Evolutionary conservation across 2,113 vertebrate species (phyloP).

Genomic region (Sardina pilchardus): DNA sequence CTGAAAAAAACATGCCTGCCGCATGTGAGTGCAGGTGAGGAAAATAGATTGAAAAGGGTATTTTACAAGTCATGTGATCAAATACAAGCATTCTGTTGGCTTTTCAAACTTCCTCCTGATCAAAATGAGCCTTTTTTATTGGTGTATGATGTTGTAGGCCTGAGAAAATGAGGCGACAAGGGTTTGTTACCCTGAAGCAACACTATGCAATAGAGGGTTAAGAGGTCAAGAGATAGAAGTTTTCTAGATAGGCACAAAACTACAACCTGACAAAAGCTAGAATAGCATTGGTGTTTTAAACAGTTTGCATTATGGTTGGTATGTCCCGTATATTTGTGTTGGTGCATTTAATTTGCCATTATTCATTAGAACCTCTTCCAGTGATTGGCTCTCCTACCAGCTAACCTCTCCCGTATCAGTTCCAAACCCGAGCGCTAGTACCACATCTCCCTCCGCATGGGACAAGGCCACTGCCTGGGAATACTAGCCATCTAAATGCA

Average conservation of each 20-base stretch:
- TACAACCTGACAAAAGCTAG: background rate
- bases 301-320: background rate
- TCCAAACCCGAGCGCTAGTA: background rate
- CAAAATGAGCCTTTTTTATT: no score
- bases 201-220: no score
- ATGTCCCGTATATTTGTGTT: background rate
- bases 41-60: no score
- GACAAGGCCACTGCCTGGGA: constrained; percentile 1
- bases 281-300: background rate
- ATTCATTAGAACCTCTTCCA: background rate
- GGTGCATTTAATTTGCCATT: background rate
- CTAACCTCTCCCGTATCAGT: background rate
- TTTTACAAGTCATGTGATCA: no score
- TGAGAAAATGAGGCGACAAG: no score
- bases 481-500: background rate
- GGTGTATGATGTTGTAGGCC: no score
- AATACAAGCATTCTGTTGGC: no score
- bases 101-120: no score
- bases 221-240: background rate
- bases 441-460: background rate
- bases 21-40: no score
- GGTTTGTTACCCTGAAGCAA: no score
- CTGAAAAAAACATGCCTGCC: no score
- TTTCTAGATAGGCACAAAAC: background rate
- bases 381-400: background rate